phyloP scores from a whole-genome alignment of 2,888 invertebrate genomes.

The Drosophila suboccidentalis region DNA sequence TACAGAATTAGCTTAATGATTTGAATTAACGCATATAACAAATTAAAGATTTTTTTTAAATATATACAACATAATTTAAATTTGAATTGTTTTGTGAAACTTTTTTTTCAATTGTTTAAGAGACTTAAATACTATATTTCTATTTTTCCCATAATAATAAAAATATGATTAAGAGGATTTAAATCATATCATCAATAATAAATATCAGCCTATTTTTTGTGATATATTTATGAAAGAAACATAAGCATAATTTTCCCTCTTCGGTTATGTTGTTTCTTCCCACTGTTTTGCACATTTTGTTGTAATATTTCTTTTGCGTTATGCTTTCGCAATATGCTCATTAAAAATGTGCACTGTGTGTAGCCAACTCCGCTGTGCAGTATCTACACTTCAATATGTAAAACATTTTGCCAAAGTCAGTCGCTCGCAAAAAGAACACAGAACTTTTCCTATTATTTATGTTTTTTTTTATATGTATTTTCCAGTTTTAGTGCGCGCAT shows the following conservation, averaged over 20 bases:
- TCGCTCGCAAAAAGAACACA: constrained; percentile 50
- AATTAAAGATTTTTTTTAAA: too few relatives aligned
- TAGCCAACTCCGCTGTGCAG: constrained; percentile 11
- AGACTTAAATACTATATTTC: too few relatives aligned
- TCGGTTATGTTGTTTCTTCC: not conserved
- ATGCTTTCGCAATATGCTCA: constrained; percentile 67
- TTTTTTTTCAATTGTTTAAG: too few relatives aligned
- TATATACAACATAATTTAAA: too few relatives aligned
- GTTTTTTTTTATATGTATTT: constrained; percentile 5
- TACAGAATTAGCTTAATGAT: too few relatives aligned
- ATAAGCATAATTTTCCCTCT: not conserved
- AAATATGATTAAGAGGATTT: too few relatives aligned
- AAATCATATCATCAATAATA: too few relatives aligned
- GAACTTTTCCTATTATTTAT: constrained; percentile 35
- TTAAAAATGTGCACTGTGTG: constrained; percentile 67
- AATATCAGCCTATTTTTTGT: too few relatives aligned
- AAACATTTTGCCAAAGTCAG: constrained; percentile 54
- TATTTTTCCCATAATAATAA: too few relatives aligned
- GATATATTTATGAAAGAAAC: too few relatives aligned
- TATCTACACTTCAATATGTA: constrained; percentile 32
- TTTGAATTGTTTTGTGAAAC: too few relatives aligned
- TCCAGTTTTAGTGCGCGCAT: constrained; percentile 27
- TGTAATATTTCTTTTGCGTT: constrained; percentile 34
- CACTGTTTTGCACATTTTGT: constrained; percentile 12
- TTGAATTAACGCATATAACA: too few relatives aligned